phyloP scores from a whole-genome alignment of 2,888 invertebrate species.

The Drosophila nigricruria region DNA sequence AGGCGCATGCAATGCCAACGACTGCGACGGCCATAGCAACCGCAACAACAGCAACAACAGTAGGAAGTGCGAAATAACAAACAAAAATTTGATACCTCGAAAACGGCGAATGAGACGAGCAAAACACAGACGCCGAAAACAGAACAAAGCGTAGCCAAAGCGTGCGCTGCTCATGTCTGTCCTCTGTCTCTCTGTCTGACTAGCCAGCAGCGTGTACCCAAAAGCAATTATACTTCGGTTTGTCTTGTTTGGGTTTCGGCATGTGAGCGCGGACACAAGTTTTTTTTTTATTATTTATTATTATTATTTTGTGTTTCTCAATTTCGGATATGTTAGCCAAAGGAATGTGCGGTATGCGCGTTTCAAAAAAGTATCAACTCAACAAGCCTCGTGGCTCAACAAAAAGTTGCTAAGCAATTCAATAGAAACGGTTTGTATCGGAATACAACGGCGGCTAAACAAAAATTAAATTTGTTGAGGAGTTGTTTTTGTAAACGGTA shows the following conservation, averaged over 20 bases:
- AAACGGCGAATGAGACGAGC: slow-evolving; percentile 55
- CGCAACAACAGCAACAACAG: slow-evolving; percentile 16
- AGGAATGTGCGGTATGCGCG: slow-evolving; percentile 59
- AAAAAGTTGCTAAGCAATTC: slow-evolving; percentile 9
- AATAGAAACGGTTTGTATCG: slow-evolving; percentile 1
- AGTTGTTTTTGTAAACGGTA: neutral
- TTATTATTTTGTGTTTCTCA: slow-evolving; percentile 7
- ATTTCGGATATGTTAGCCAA: slow-evolving; percentile 48
- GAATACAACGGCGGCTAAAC: neutral
- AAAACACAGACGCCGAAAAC: slow-evolving; percentile 56
- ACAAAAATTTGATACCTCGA: slow-evolving; percentile 32
- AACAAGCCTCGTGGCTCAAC: slow-evolving; percentile 13
- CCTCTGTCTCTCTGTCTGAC: slow-evolving; percentile 26
- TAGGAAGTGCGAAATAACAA: slow-evolving; percentile 36
- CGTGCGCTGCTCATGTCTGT: slow-evolving; percentile 32
- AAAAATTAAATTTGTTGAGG: neutral
- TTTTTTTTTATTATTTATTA: slow-evolving; percentile 8
- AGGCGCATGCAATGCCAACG: slow-evolving; percentile 16
- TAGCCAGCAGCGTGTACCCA: slow-evolving; percentile 19
- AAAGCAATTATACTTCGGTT: slow-evolving; percentile 13
- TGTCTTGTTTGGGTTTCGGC: slow-evolving; percentile 37
- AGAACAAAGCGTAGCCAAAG: slow-evolving; percentile 37
- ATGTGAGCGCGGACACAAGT: slow-evolving; percentile 34
- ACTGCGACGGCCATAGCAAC: slow-evolving; percentile 1
- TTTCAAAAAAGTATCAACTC: slow-evolving; percentile 15